These are phyloP conservation scores for Clupea harengus DNA, from an alignment of 2,113 vertebrate genomes.

Conservation along the genomic window DNA sequence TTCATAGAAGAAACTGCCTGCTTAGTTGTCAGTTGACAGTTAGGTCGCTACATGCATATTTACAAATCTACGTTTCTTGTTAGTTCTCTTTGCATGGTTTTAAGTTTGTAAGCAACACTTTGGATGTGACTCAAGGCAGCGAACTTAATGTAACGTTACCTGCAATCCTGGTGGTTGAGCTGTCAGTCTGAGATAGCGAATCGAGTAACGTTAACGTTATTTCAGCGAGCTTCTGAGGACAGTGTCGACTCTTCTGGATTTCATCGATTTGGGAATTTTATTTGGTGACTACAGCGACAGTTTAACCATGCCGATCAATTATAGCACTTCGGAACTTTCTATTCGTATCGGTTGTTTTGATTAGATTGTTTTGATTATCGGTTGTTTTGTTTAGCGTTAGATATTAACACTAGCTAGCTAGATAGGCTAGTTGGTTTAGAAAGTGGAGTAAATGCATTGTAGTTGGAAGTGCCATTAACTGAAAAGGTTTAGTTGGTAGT, in stretches of 20 bases:
- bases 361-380: neutral
- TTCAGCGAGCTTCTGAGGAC: conserved; percentile 6
- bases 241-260: conserved; percentile 4
- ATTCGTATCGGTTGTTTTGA: neutral
- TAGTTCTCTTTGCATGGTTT: neutral
- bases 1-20: conserved; percentile 6
- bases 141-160: neutral
- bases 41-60: neutral
- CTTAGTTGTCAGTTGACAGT: neutral
- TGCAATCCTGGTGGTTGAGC: neutral
- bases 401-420: conserved; percentile 11
- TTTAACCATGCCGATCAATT: conserved; percentile 5
- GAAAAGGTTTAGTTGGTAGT: neutral
- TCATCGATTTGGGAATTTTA: neutral
- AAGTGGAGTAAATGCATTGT: neutral
- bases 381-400: neutral
- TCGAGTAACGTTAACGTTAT: neutral
- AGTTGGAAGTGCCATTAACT: conserved; percentile 2
- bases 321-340: neutral
- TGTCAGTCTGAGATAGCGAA: conserved; percentile 3
- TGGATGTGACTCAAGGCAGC: neutral
- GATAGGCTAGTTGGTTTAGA: conserved; percentile 5
- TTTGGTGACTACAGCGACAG: neutral
- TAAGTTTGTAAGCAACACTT: neutral
- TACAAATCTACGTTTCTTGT: neutral